These are phyloP conservation scores for Anthopleura xanthogrammica DNA, from an alignment of 92 coral and sea anemone species.

Conservation along the genomic window DNA sequence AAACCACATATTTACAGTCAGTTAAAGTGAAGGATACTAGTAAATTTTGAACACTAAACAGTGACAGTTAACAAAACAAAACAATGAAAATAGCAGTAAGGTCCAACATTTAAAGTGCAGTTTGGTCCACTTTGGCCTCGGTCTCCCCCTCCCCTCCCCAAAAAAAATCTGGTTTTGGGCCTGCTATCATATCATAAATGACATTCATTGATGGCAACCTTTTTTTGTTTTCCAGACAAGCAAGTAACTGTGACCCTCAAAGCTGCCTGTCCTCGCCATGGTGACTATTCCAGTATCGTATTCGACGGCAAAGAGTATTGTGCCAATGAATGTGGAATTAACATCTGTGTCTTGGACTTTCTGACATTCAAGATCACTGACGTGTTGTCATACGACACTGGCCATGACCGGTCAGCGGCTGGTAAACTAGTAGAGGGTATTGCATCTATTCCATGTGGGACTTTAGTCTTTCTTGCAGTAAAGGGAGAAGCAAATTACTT, in stretches of 20 bases:
- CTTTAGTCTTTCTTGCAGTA: constrained; percentile 74
- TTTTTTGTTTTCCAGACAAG: constrained; percentile 44
- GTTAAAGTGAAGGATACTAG: no score
- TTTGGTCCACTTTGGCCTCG: no score
- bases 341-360: constrained; percentile 83
- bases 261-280: constrained; percentile 50
- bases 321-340: constrained; percentile 75
- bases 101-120: no score
- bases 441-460: constrained; percentile 60
- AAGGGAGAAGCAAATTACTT: constrained; percentile 84
- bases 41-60: no score
- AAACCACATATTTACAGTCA: no score
- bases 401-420: constrained; percentile 70
- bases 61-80: no score
- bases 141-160: no score
- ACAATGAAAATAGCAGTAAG: no score
- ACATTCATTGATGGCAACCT: neutral
- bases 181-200: no score
- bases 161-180: no score
- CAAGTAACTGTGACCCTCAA: constrained; percentile 57
- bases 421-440: constrained; percentile 62
- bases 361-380: constrained; percentile 74
- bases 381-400: constrained; percentile 76
- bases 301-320: constrained; percentile 76
- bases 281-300: constrained; percentile 56